Conservation (phyloP, 2,888 invertebrate genomes). For the Callyntrura guangdongensis region DNA sequence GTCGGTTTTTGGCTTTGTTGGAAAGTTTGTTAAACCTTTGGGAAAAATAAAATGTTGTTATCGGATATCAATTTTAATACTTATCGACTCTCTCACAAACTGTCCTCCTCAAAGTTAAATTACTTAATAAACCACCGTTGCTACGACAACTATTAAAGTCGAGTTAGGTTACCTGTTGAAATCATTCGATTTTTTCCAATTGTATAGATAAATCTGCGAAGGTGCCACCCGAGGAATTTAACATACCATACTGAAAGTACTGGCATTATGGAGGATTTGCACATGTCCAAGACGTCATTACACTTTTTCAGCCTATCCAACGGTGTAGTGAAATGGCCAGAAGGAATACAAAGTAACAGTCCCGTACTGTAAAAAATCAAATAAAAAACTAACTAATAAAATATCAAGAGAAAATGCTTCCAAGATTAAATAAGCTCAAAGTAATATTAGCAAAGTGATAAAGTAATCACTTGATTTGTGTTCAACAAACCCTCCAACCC, state of each 20-base stretch:
- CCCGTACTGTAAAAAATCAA: constrained; percentile 39
- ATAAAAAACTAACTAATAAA: not conserved
- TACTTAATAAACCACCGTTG: not conserved
- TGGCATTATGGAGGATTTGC: constrained; percentile 6
- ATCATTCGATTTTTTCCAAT: constrained; percentile 19
- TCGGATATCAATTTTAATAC: too few relatives aligned
- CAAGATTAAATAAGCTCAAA: too few relatives aligned
- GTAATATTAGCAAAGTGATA: too few relatives aligned
- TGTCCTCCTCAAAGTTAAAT: too few relatives aligned
- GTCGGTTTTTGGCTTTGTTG: constrained; percentile 3
- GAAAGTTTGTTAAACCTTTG: constrained; percentile 40
- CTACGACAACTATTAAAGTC: not conserved
- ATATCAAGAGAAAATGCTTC: not conserved
- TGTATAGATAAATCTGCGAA: not conserved
- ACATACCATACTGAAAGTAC: not conserved
- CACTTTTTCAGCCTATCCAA: constrained; percentile 37
- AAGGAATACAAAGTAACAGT: constrained; percentile 8
- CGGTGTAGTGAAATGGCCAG: not conserved
- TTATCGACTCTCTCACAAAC: too few relatives aligned
- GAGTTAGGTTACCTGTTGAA: constrained; percentile 26
- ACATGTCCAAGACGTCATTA: not conserved
- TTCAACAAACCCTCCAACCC: too few relatives aligned
- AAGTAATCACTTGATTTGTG: too few relatives aligned
- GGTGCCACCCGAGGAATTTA: not conserved
- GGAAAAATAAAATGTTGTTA: not conserved